Percentiles rank a stretch among this genome's conserved stretches.
These are phyloP conservation scores for Melanotus villosus DNA, from an alignment of 2,888 invertebrate genomes.

Conservation along the genomic window DNA sequence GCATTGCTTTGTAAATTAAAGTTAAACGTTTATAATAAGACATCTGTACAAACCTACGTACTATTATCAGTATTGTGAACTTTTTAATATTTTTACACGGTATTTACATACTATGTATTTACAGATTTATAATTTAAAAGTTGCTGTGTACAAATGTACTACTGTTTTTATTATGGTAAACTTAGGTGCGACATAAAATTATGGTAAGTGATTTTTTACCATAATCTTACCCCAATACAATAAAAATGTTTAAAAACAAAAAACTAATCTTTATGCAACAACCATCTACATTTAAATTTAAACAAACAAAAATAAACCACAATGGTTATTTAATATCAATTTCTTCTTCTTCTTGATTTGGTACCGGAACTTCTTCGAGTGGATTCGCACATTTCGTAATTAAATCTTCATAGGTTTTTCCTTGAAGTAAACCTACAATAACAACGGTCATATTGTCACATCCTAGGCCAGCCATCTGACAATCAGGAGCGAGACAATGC, in stretches of 20 bases:
- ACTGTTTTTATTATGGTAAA: neutral
- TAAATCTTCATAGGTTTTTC: constrained; percentile 69
- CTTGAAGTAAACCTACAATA: constrained; percentile 83
- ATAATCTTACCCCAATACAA: neutral
- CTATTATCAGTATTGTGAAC: neutral
- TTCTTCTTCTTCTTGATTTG: neutral
- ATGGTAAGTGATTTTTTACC: neutral
- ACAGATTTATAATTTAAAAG: constrained; percentile 1
- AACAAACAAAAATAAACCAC: constrained; percentile 22
- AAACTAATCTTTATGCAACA: neutral
- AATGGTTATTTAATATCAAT: constrained; percentile 14
- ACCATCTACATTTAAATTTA: constrained; percentile 3
- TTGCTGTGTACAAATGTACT: neutral
- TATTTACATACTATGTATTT: neutral
- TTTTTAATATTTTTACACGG: constrained; percentile 9
- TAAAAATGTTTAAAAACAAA: constrained; percentile 11
- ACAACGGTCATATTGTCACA: constrained; percentile 99
- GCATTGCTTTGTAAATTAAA: neutral
- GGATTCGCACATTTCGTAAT: constrained; percentile 59
- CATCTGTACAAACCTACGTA: neutral
- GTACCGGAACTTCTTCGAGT: neutral
- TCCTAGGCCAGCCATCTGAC: constrained; percentile 96
- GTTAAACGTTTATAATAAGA: neutral
- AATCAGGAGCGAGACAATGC: constrained; percentile 96
- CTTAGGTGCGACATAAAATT: neutral